Base-by-base conservation (phyloP, 2,113 vertebrate species). In the Carassius gibelio region DNA sequence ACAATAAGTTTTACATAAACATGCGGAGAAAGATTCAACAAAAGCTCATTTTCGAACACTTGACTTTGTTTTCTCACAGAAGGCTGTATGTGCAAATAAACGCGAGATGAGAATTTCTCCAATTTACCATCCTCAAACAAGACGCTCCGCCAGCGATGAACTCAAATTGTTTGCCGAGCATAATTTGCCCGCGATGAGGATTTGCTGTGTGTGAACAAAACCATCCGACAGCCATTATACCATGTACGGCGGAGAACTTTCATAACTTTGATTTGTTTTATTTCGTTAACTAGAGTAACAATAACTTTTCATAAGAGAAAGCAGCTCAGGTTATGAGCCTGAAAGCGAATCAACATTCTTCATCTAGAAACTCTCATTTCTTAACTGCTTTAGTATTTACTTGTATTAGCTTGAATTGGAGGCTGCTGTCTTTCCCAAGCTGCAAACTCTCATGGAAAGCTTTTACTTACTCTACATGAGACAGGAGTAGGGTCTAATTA, bases 1-100 rank as follows among this genome's bases (percentile, higher is more conserved):
- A 84, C 66, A 84, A 78, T 80, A 85, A 69, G 45, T 68, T 68
- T 66, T 57, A 52, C 85, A 76, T 78, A 57, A 57, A 71, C 23
- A 74, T n/a, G 59, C 21, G 30, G 55, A 50, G 76, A 66, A 55
- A 38, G 34, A 85, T 59, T 85, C 34, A 71, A 72, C 77, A 85
- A 74, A 81, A 81, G 79, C 69, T 52, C 21, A 61, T 71, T 74
- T 84, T 72, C 74, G 57, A 75, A 75, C 45, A 55, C 74, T 30
- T 30, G 50, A 59, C 50, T 71, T 52, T 72, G 48, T 82, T 71
- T 82, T 72, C 52, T 52, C 50, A 57, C 19, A 72, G 68, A 72
- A 64, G 66, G 38, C 75, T 71, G 48, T 85, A n/a, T 69, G 66
- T 85, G 75, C 84, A 79, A 85, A 85, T 85, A 69, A 79, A 80